Evolutionary conservation across 1,140 invertebrate genomes (phyloP), one percentile per base, ranked within the genome.

Genomic region (Drusus annulatus): DNA sequence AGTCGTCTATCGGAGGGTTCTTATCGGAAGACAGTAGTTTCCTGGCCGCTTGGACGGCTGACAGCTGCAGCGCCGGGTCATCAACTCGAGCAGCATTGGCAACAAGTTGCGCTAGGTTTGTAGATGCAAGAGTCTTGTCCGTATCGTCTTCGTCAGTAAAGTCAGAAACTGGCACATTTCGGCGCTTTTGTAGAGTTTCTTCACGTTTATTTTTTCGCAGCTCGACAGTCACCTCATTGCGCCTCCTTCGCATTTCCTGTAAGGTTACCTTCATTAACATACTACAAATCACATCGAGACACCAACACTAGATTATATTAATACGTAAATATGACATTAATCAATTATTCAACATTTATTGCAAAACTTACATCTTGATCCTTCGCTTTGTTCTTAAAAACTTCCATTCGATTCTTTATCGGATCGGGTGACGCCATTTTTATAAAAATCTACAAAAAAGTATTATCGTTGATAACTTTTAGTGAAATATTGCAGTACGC

Each of bases 1-100:
- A 91, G 79, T 95, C 94, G 92, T 99, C 97, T 85, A 99, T 99
- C n/a, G 98, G 98, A 84, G 98, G 98, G 91, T 99, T 99, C 84
- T 96, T 94, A 89, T 99, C 98, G 56, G 96, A 98, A 3, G 98
- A 99, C 5, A 99, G 91, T 74, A 99, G 90, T 90, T 99, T 99
- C 79, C 98, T 91, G 69, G 96, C 96, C 45, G 96, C 93, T 87
- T 97, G 96, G 5, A 97, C 95, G 65, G 96, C 95, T 83, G 91
- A 89, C 83, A 97, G 91, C 88, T 97, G 95, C 84, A 93, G 87
- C 21, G 91, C 90, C 68, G 94, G 93, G 85, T 96, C 92, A 45
- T 91, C 91, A n/a, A 86, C 84, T 86, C 93, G 93, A 5, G 90
- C 93, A 45, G 95, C 95, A 85, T 95, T 94, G 83, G 90, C 88